These are phyloP conservation scores for Charina bottae DNA, from an alignment of 2,113 vertebrate genomes.

Conservation along the genomic window DNA sequence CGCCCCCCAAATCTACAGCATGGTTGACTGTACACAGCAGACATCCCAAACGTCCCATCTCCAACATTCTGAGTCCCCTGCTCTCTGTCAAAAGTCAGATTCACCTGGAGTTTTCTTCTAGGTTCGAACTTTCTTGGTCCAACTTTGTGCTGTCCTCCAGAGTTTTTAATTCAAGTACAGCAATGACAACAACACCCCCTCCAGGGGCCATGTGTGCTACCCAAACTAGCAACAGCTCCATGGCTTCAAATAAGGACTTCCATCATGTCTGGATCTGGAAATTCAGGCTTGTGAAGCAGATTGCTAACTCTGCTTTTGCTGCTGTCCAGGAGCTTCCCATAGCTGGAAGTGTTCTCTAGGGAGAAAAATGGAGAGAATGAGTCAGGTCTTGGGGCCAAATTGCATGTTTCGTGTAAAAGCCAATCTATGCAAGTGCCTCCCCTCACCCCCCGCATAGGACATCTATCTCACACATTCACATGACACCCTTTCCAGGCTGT, in stretches of 20 bases:
- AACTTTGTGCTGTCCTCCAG: conserved; percentile 33
- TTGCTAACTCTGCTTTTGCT: conserved; percentile 74
- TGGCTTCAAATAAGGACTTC: conserved; percentile 79
- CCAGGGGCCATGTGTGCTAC: neutral
- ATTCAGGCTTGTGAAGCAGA: conserved; percentile 75
- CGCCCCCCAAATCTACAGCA: neutral
- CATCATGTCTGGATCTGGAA: conserved; percentile 80
- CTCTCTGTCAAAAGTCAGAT: conserved; percentile 14
- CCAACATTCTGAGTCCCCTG: neutral
- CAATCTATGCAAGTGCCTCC: neutral
- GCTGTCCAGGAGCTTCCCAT: conserved; percentile 69
- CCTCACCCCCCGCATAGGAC: neutral
- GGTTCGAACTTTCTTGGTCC: conserved; percentile 42
- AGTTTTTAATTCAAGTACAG: neutral
- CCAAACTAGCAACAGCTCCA: neutral
- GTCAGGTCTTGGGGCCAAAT: neutral
- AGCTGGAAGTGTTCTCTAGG: conserved; percentile 72
- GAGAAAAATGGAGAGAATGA: conserved; percentile 11
- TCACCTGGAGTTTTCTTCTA: neutral
- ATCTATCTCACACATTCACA: neutral
- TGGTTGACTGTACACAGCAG: neutral
- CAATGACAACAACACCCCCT: neutral
- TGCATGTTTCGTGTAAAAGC: neutral
- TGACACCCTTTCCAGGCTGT: neutral
- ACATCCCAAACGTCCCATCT: conserved; percentile 23